Evolutionary conservation across 2,113 vertebrate species (phyloP).

Genomic region (Aix galericulata): DNA sequence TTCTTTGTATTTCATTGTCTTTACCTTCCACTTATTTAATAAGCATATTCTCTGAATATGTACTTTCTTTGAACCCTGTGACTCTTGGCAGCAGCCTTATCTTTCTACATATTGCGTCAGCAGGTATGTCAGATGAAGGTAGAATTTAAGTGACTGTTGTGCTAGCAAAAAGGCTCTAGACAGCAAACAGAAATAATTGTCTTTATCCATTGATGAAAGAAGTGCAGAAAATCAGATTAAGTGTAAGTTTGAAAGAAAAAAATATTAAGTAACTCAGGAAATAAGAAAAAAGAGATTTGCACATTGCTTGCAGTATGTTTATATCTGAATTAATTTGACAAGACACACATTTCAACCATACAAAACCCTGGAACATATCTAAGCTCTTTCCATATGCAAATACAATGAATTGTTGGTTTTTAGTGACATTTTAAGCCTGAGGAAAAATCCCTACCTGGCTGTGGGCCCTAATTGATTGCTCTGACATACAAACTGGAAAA

Average conservation of each 20-base stretch:
- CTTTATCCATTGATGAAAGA: not conserved
- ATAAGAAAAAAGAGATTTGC: slow-evolving; percentile 35
- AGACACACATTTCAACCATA: not conserved
- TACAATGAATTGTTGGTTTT: not conserved
- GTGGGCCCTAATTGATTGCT: not conserved
- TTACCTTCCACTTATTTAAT: not conserved
- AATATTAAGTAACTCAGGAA: not conserved
- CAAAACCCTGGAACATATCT: not conserved
- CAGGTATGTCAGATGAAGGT: not conserved
- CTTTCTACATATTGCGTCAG: slow-evolving; percentile 23
- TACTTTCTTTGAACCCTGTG: not conserved
- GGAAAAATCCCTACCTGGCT: not conserved
- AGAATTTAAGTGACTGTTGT: slow-evolving; percentile 23
- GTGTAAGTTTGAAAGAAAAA: not conserved
- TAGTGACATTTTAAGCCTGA: slow-evolving; percentile 20
- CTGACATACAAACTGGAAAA: not conserved
- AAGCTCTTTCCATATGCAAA: slow-evolving; percentile 19
- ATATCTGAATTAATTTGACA: not conserved
- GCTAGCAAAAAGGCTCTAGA: slow-evolving; percentile 14
- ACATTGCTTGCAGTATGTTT: not conserved
- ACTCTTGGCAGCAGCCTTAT: not conserved
- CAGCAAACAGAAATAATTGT: slow-evolving; percentile 3
- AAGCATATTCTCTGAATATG: not conserved
- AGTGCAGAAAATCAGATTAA: not conserved
- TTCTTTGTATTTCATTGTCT: not conserved